Evolutionary conservation across 2,888 invertebrate genomes (phyloP), one percentile per base, ranked within the genome.

Genomic region (Dryococelus australis): DNA sequence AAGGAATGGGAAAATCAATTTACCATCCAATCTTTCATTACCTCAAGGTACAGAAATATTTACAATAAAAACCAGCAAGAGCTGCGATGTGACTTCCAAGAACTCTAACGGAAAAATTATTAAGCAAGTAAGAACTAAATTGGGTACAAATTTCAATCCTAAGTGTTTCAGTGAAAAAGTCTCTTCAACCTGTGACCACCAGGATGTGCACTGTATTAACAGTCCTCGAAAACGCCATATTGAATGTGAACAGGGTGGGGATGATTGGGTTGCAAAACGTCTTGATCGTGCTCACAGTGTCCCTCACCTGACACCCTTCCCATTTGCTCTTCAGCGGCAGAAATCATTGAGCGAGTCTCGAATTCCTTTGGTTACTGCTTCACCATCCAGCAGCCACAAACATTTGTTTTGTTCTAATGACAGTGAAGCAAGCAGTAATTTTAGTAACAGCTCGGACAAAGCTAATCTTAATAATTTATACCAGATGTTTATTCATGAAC

Each of bases 311-410:
- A 87, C 86, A 24, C 87, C 89, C 27, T 86, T 89, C 1, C 87
- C 87, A 26, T 86, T 87, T 27, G 53, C 88, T 16, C 88, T 89
- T 28, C 88, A 88, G 65, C 53, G 89, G 43, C 85, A 87, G 81
- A 89, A 89, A 53, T 89, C 89, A 9, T 84, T 89, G 47, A 89
- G 89, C 81, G 89, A 89, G 85, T 89, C 89, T n/a, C 88, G 89
- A 5, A 89, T 89, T 47, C 47, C 88, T 16, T 86, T 65, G 20
- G 84, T 86, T 24, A 65, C 86, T 24, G 27, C 85, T 35, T 65
- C n/a, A 65, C 65, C 65, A 24, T 65, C 65, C 65, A 65, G 65
- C 43, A 85, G 51, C 78, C 78, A 20, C 24, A 81, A 4, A 65
- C 51, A 9, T 43, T 20, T 65, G 20, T 24, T 65, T 8, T 65